A percentile compares a stretch with the other conserved stretches of the same genome.
These are phyloP conservation scores for Dendrolimus houi DNA, from an alignment of 2,888 invertebrate species.

Conservation along the genomic window DNA sequence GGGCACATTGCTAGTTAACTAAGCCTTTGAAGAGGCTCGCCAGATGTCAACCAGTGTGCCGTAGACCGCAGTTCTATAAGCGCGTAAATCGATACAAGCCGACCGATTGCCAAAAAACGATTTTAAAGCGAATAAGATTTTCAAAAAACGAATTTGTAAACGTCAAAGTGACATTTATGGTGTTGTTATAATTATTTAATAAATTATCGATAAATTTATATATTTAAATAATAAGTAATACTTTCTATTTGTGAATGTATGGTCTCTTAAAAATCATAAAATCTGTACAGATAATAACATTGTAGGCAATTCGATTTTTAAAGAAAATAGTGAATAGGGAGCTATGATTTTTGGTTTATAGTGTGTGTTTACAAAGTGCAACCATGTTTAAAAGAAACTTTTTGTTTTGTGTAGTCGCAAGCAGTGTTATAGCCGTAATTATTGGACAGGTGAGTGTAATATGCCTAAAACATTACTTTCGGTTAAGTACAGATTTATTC, in stretches of 20 bases:
- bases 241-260: no score
- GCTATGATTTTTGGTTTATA: neutral
- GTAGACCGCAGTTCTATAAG: conserved; percentile 4
- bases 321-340: neutral
- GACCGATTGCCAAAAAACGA: no score
- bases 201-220: neutral
- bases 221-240: neutral
- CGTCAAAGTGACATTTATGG: neutral
- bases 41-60: conserved; percentile 26
- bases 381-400: neutral
- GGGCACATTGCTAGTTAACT: conserved; percentile 15
- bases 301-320: no score
- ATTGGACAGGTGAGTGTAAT: neutral
- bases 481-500: no score
- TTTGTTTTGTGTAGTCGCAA: neutral
- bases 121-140: neutral
- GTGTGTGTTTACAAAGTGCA: neutral
- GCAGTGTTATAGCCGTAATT: neutral
- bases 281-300: no score
- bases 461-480: no score
- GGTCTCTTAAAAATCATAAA: no score
- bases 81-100: neutral
- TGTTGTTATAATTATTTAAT: neutral
- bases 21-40: conserved; percentile 16
- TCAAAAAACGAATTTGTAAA: neutral